phyloP scores from a whole-genome alignment of 2,113 vertebrate species.

The Mungos mungo region DNA sequence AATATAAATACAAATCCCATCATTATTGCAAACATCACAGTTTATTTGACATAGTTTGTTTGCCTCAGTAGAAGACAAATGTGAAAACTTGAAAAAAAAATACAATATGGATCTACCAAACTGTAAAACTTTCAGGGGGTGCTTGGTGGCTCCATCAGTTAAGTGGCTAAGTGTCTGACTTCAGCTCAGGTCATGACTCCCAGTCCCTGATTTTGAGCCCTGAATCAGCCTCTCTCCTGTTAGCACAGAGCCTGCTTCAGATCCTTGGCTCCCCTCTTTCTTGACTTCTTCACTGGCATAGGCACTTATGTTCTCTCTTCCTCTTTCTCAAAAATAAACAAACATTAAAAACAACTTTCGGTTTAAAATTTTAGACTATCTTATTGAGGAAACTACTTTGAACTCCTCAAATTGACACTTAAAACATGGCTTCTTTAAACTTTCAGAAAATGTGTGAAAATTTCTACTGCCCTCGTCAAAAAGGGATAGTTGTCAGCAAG shows the following conservation, averaged over 20 bases:
- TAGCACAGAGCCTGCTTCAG: too few relatives aligned
- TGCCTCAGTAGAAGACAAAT: not conserved
- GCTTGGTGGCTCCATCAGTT: too few relatives aligned
- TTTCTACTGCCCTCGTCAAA: conserved; percentile 2
- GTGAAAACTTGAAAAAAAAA: not conserved
- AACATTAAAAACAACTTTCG: too few relatives aligned
- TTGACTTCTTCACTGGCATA: too few relatives aligned
- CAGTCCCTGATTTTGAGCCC: too few relatives aligned
- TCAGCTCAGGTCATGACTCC: too few relatives aligned
- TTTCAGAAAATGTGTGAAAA: not conserved
- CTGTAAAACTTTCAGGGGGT: not conserved
- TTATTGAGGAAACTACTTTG: not conserved
- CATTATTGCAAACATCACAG: not conserved
- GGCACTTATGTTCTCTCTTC: too few relatives aligned
- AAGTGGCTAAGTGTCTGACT: too few relatives aligned
- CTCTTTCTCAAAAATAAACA: too few relatives aligned
- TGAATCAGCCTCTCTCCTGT: too few relatives aligned
- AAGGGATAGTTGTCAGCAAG: not conserved
- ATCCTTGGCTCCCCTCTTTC: too few relatives aligned
- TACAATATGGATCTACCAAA: not conserved
- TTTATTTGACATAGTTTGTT: not conserved
- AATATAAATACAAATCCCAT: not conserved
- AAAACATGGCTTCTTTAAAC: not conserved
- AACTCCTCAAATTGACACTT: not conserved
- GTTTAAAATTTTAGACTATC: not conserved